phyloP scores from a whole-genome alignment of 2,888 invertebrate species.

The Catocala fraxini region DNA sequence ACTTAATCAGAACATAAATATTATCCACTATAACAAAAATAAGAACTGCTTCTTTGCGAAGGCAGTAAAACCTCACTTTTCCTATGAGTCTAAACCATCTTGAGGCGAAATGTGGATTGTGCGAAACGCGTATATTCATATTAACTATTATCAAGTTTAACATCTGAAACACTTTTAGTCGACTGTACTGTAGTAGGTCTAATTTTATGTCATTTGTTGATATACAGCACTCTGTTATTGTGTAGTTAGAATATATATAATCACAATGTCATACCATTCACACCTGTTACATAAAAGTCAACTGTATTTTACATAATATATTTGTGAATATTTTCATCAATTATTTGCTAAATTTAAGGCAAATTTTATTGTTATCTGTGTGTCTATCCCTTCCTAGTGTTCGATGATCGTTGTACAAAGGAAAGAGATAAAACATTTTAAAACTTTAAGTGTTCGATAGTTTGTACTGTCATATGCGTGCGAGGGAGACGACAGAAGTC shows the following conservation, averaged over 20 bases:
- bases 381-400: slow-evolving; percentile 49
- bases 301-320: slow-evolving; percentile 10
- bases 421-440: slow-evolving; percentile 35
- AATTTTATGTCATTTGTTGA: slow-evolving; percentile 37
- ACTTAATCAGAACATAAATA: too few species aligned
- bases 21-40: too few species aligned
- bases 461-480: slow-evolving; percentile 30
- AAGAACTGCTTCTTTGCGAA: too few species aligned
- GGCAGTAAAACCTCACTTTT: too few species aligned
- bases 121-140: too few species aligned
- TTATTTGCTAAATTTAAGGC: slow-evolving; percentile 9
- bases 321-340: neutral
- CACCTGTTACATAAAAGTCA: slow-evolving; percentile 35
- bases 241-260: slow-evolving; percentile 22
- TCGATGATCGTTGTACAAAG: slow-evolving; percentile 40
- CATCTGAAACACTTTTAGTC: slow-evolving; percentile 16
- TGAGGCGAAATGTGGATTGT: too few species aligned
- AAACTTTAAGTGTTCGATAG: slow-evolving; percentile 44
- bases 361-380: slow-evolving; percentile 31
- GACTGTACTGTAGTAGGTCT: slow-evolving; percentile 18
- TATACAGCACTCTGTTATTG: slow-evolving; percentile 27
- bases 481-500: slow-evolving; percentile 5
- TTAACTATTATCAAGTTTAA: too few species aligned
- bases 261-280: slow-evolving; percentile 17
- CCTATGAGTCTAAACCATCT: too few species aligned